A percentile compares a stretch with the other conserved stretches of the same genome.
phyloP scores from a whole-genome alignment of 2,797 vertebrate species.

The Sardinella longiceps region DNA sequence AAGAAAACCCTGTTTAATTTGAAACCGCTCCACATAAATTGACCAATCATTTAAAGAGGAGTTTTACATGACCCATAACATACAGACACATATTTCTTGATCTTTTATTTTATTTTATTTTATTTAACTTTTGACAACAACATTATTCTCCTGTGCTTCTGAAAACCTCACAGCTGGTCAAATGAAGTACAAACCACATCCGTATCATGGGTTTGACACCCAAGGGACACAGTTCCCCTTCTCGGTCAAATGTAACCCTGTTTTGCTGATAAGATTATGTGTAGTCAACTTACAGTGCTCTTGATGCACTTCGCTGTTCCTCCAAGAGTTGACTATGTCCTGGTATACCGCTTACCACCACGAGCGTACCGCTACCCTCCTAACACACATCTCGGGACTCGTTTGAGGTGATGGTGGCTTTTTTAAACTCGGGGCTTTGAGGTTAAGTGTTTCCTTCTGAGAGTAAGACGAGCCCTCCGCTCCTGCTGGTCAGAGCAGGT shows the following conservation, averaged over 20 bases:
- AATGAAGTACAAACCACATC: neutral
- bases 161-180: neutral
- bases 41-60: conserved; percentile 6
- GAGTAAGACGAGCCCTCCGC: conserved; percentile 52
- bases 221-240: neutral
- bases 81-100: neutral
- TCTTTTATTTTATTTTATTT: neutral
- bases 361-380: conserved; percentile 35
- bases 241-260: neutral
- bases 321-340: neutral
- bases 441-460: conserved; percentile 49
- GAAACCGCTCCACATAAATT: neutral
- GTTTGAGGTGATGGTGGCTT: conserved; percentile 41
- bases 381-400: conserved; percentile 42
- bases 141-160: neutral
- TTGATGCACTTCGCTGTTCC: neutral
- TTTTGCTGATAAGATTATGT: neutral
- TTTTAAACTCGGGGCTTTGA: conserved; percentile 46
- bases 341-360: conserved; percentile 34
- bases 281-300: neutral
- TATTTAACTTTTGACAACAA: neutral
- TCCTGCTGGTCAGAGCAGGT: conserved; percentile 53
- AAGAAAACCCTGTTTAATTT: neutral
- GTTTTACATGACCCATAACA: neutral
- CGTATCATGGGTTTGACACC: neutral